A percentile compares a stretch with the other conserved stretches of the same genome.
phyloP scores from a whole-genome alignment of 2,888 invertebrate species.

The Latheticus oryzae region DNA sequence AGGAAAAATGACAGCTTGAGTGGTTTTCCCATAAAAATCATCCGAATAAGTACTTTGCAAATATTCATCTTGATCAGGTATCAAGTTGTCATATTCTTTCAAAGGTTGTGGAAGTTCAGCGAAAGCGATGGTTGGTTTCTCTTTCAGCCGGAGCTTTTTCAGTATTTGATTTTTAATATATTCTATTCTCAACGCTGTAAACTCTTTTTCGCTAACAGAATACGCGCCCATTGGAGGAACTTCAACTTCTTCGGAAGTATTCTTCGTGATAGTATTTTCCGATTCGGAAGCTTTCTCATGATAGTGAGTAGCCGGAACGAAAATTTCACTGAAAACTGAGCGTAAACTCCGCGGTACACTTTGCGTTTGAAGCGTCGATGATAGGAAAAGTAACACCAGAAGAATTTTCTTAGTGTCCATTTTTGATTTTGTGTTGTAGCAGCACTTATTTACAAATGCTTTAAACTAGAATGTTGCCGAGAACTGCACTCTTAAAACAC shows the following conservation, averaged over 20 bases:
- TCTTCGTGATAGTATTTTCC: conserved; percentile 55
- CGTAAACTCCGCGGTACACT: conserved; percentile 46
- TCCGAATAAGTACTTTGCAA: conserved; percentile 73
- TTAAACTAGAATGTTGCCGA: conserved; percentile 56
- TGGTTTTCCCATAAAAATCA: conserved; percentile 86
- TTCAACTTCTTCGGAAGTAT: conserved; percentile 41
- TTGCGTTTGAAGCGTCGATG: conserved; percentile 35
- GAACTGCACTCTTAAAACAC: conserved; percentile 62
- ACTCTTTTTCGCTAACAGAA: conserved; percentile 67
- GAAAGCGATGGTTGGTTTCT: conserved; percentile 76
- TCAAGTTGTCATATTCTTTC: conserved; percentile 76
- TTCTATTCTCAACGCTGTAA: conserved; percentile 80
- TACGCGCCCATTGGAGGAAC: conserved; percentile 46
- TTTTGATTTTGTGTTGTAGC: too few species aligned
- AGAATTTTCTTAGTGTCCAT: conserved; percentile 38
- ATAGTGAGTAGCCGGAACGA: conserved; percentile 44
- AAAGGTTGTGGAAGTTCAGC: conserved; percentile 80
- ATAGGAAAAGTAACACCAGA: conserved; percentile 45
- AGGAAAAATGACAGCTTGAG: conserved; percentile 85
- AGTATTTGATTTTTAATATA: conserved; percentile 87
- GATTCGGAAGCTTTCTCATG: conserved; percentile 51
- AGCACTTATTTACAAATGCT: too few species aligned
- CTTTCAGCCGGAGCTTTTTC: conserved; percentile 81
- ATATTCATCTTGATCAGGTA: conserved; percentile 67
- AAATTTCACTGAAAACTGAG: conserved; percentile 58